These are phyloP conservation scores for Epizoanthus scotinus DNA, from an alignment of 92 coral and sea anemone genomes.

Conservation along the genomic window DNA sequence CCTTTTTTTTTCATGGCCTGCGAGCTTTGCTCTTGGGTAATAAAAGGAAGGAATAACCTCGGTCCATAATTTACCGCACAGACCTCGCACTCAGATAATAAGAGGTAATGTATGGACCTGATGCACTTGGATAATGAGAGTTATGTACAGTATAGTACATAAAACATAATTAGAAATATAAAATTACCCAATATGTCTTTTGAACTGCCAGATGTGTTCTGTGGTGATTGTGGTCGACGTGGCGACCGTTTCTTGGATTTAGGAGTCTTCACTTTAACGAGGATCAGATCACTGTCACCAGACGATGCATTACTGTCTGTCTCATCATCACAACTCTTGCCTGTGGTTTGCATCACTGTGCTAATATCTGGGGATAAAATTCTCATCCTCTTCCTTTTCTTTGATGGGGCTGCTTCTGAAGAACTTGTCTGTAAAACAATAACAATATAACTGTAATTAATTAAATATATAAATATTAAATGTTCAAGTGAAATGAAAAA, in stretches of 20 bases:
- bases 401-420: neutral
- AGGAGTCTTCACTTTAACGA: constrained; percentile 22
- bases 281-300: constrained; percentile 25
- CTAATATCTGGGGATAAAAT: neutral
- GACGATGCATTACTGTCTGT: constrained; percentile 2
- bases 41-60: no score
- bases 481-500: no score
- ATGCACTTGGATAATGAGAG: no score
- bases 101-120: no score
- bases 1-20: no score
- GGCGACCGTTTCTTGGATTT: constrained; percentile 8
- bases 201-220: neutral
- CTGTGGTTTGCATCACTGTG: neutral
- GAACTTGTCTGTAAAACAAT: constrained; percentile 25
- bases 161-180: neutral
- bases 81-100: no score
- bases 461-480: no score
- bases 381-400: constrained; percentile 31
- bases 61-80: no score
- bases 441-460: no score
- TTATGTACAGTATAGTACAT: neutral
- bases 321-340: neutral
- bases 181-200: constrained; percentile 14
- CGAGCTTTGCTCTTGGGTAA: no score
- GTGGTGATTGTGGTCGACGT: constrained; percentile 6